A percentile compares a stretch with the other conserved stretches of the same genome.
Evolutionary conservation across 2,888 invertebrate genomes (phyloP).

Genomic region (Ectobius pallidus): DNA sequence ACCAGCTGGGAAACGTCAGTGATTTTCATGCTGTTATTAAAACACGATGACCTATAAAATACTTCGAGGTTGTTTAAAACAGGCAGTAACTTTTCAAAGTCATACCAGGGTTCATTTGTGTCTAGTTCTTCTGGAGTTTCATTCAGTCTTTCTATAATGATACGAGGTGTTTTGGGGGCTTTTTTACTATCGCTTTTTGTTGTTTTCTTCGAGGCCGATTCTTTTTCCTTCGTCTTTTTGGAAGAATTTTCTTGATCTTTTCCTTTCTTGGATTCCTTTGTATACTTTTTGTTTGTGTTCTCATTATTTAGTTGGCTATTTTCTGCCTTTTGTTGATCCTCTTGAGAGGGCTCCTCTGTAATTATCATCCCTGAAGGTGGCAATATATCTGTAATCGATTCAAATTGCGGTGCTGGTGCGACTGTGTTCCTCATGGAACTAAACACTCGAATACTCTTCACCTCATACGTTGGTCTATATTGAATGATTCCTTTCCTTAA

Average conservation of each 20-base stretch:
- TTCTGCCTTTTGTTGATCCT: background rate
- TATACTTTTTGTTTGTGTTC: background rate
- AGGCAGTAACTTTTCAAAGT: background rate
- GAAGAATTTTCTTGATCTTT: background rate
- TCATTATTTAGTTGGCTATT: background rate
- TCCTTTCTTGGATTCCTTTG: background rate
- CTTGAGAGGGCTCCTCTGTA: background rate
- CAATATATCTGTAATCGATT: no score
- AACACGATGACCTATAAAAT: background rate
- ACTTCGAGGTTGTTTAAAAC: background rate
- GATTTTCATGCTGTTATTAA: background rate
- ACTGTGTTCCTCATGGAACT: background rate
- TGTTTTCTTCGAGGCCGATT: background rate
- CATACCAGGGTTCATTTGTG: background rate
- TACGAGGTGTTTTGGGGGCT: background rate
- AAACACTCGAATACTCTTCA: background rate
- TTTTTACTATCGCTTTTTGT: background rate
- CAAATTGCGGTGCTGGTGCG: background rate
- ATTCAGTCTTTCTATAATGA: background rate
- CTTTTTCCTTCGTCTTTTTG: background rate
- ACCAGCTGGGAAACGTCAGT: background rate
- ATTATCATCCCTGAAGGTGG: no score
- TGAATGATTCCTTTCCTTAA: conserved; percentile 28
- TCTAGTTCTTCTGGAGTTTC: background rate
- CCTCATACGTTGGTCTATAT: background rate